These are phyloP conservation scores for Actenoides lindsayi DNA, from an alignment of 2,113 vertebrate genomes.

Conservation along the genomic window DNA sequence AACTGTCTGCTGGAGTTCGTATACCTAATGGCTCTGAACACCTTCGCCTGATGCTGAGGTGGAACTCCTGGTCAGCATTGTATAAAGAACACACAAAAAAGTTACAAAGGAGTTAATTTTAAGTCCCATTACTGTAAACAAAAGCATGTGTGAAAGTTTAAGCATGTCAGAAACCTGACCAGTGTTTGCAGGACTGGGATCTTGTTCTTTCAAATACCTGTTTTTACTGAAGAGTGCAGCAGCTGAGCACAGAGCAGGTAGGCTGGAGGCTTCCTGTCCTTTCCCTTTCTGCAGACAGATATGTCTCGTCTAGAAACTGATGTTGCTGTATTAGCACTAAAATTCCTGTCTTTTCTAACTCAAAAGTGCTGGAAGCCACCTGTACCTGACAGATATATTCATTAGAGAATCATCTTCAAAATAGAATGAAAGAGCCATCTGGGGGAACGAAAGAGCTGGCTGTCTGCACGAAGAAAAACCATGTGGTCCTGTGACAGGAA, in stretches of 20 bases:
- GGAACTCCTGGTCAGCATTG: neutral
- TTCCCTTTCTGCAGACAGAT: neutral
- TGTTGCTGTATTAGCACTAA: neutral
- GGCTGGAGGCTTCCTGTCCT: neutral
- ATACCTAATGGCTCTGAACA: neutral
- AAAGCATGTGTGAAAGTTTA: neutral
- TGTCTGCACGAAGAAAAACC: neutral
- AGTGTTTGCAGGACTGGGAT: neutral
- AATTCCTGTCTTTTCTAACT: neutral
- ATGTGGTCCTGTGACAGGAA: neutral
- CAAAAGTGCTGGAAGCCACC: neutral
- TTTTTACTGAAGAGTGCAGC: neutral
- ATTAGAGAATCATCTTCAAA: neutral
- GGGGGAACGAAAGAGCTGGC: neutral
- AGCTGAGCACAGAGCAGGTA: neutral
- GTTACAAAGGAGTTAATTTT: neutral
- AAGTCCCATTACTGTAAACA: neutral
- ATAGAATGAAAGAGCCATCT: accelerated
- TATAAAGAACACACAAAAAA: neutral
- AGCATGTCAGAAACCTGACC: neutral
- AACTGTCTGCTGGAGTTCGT: neutral
- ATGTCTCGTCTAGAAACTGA: neutral
- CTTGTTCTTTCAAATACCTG: neutral
- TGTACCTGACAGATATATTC: accelerated
- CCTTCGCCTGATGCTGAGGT: neutral